Base-by-base conservation (phyloP, 1,140 invertebrate species). In the Lucilia sericata region DNA sequence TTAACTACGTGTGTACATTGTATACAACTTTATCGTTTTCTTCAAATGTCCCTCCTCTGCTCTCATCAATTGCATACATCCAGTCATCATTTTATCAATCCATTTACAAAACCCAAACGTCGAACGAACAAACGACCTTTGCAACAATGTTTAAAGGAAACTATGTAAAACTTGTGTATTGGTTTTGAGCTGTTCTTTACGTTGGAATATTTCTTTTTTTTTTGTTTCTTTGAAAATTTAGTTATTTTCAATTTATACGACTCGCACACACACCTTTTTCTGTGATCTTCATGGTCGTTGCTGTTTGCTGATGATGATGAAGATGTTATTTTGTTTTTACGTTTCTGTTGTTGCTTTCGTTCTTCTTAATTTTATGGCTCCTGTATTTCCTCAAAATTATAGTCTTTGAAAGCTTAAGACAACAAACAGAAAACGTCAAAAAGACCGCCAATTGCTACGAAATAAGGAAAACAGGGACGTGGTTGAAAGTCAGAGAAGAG, bases 321-420 rank as follows among this genome's bases (percentile, higher is more conserved):
- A 55, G 51, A 55, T 55, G 12, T 55, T 55, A 12, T 55, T 55
- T 42, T 42, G n/a, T 42, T 42, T 42, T 42, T 42, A 42, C 10
- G 42, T 42, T 8, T 42, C 42, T 42, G 0, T 42, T 42, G n/a
- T n/a, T n/a, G n/a, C n/a, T 42, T 42, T 42, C 5, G 10, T 42
- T 55, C 51, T 55, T 55, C 51, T 55, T 55, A 55, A 55, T 55
- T 55, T 55, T 17, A 55, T 55, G 51, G 51, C 51, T 55, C 51
- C 51, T 55, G 51, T 55, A 55, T 55, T 55, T 55, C 51, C 51
- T 55, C 51, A 55, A 55, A 55, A 55, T 55, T 55, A 55, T 55
- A 55, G 51, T 55, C 51, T 55, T 55, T 55, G 51, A 55, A 55
- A 55, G 51, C 51, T 55, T 55, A 55, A 55, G 51, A 55, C 51